A percentile compares a stretch with the other conserved stretches of the same genome.
These are phyloP conservation scores for Coryphaenoides rupestris DNA, from an alignment of 2,113 vertebrate species.

Conservation along the genomic window DNA sequence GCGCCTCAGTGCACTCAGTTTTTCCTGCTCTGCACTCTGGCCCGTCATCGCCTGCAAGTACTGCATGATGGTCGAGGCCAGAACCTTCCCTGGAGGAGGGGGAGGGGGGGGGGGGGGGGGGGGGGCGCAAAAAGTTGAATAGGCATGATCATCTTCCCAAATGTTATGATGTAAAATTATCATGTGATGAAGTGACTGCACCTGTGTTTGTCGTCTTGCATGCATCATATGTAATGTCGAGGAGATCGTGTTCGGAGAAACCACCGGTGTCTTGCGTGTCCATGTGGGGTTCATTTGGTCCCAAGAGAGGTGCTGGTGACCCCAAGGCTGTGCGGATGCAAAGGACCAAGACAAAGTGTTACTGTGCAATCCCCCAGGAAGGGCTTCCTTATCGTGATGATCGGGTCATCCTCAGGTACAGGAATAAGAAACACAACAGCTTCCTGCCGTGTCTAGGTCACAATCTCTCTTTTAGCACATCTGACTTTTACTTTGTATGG, in stretches of 20 bases:
- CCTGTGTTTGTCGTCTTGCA: conserved; percentile 64
- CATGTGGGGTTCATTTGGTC: conserved; percentile 26
- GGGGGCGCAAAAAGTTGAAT: no score
- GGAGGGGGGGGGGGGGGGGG: no score
- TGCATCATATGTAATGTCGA: conserved; percentile 71
- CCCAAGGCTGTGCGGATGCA: conserved; percentile 45
- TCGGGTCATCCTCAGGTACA: no score
- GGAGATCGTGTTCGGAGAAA: conserved; percentile 72
- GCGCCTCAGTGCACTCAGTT: conserved; percentile 46
- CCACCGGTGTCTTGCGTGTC: conserved; percentile 41
- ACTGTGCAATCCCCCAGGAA: not conserved
- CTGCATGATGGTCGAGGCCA: conserved; percentile 62
- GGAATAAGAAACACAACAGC: no score
- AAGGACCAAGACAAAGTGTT: not conserved
- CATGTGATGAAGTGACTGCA: conserved; percentile 22
- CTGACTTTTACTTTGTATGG: conserved; percentile 6
- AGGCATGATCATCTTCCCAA: no score
- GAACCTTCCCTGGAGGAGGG: conserved; percentile 63
- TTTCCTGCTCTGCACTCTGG: conserved; percentile 59
- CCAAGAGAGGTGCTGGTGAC: conserved; percentile 30
- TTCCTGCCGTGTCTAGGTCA: conserved; percentile 21
- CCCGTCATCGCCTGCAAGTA: conserved; percentile 68
- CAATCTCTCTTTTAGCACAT: conserved; percentile 50
- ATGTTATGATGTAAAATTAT: not conserved
- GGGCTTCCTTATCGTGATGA: no score